Evolutionary conservation across 2,797 vertebrate genomes (phyloP), one percentile per base, ranked within the genome.

Genomic region (Pipistrellus nathusii): DNA sequence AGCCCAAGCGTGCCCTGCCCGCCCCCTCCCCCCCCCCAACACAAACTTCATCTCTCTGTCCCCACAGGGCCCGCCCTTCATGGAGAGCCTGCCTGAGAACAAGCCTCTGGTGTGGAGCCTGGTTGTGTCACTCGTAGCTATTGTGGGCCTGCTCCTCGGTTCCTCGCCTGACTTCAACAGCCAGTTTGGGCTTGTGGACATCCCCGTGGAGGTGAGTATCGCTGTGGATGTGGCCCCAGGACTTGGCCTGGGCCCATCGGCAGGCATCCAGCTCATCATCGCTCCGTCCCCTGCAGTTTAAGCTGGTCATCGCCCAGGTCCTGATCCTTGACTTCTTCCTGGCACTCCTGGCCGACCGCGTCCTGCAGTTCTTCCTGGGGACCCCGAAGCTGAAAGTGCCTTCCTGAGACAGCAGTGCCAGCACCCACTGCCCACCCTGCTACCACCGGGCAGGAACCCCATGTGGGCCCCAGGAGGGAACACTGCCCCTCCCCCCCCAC

Each of bases 51-150:
- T 30, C n/a, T 17, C 0, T 41, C 10, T 35, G 9, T 83, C 0
- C 73, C 73, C 5, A 21, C 69, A 99, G 99, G 99, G 99, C 81
- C 99, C 99, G 30, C 99, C 99, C 1, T 99, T 99, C 96, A 99
- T 99, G 99, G 99, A 99, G 98, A 99, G 99, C 41, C 99, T 99
- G 6, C 98, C 97, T 0, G 99, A 99, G 97, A 99, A 99, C 97
- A 99, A 98, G 81, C 99, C 99, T 0, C 96, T 99, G 75, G 98
- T 99, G 11, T 99, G 99, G 99, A 99, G 99, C 95, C 99, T 99
- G 53, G 97, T 98, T n/a, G 94, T 99, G 18, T 99, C 99, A 0
- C 99, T 99, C 3, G 96, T 99, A 23, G 99, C 99, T 21, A 99
- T 99, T 51, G 97, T 99, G 13, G 99, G 98, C 38, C 98, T 99